These are phyloP conservation scores for Xanthorhoe spadicearia DNA, from an alignment of 2,888 invertebrate genomes.

Conservation along the genomic window DNA sequence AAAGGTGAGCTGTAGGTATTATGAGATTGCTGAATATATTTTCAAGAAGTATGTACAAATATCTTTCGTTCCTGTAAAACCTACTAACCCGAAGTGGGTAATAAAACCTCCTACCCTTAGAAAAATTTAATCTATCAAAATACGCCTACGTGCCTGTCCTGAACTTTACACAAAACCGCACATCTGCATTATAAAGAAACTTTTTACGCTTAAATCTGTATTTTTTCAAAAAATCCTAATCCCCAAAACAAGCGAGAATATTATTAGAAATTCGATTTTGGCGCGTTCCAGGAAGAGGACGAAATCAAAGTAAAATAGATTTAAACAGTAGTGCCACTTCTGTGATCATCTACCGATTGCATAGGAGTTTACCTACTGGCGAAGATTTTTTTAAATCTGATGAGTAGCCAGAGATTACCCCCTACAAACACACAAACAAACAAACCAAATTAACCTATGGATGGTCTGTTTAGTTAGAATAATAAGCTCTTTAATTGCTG, in stretches of 20 bases:
- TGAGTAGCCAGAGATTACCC: too few species aligned
- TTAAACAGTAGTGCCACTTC: slow-evolving; percentile 13
- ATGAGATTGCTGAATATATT: too few species aligned
- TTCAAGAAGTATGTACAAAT: too few species aligned
- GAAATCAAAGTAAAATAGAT: slow-evolving; percentile 1
- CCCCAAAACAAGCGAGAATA: slow-evolving; percentile 66
- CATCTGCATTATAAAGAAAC: slow-evolving; percentile 48
- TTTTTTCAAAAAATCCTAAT: slow-evolving; percentile 56
- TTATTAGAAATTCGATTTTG: slow-evolving; percentile 59
- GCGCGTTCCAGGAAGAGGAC: slow-evolving; percentile 69
- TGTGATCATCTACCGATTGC: too few species aligned
- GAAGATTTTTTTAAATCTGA: too few species aligned
- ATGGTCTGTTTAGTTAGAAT: too few species aligned
- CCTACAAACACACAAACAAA: too few species aligned
- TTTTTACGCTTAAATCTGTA: slow-evolving; percentile 48
- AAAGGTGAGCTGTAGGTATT: too few species aligned
- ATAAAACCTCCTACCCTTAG: not conserved
- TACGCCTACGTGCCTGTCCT: slow-evolving; percentile 20
- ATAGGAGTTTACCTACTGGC: too few species aligned
- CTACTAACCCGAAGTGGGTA: not conserved
- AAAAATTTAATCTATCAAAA: not conserved
- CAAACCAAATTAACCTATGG: too few species aligned
- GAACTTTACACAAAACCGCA: slow-evolving; percentile 41
- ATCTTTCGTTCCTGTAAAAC: not conserved
- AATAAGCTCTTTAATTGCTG: too few species aligned